Base-by-base conservation (phyloP, 2,797 vertebrate species). In the Thalassophryne amazonica region DNA sequence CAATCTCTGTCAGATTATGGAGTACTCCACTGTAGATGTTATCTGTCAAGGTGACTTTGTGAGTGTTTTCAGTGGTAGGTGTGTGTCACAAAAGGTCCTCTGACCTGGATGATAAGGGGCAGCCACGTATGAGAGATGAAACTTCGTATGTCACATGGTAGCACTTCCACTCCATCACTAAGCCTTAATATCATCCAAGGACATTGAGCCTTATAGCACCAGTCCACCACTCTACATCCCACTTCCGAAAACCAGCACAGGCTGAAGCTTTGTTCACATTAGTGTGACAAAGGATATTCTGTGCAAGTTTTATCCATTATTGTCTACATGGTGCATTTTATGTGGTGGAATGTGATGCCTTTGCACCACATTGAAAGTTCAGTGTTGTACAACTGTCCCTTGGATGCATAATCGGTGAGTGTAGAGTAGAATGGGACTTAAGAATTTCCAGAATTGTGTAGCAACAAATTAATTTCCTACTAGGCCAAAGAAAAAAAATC, bases 11-110 rank as follows among this genome's bases (percentile, higher is more conserved):
- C 8, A 39, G 53, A 49, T 22, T 41, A 29, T 13, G 12, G 4
- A 38, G 15, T 18, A 5, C 49, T 39, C 20, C 23, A 40, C 54
- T 63, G 69, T 49, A 57, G 66, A 55, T 60, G 54, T 53, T 53
- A 63, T 73, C 51, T 80, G 30, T 67, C 76, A 86, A 85, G 80
- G 83, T 84, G 83, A 86, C 83, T 80, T 76, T 75, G 73, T 59
- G 15, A 74, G 61, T 63, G 34, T 20, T 53, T 66, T 56, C 73
- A 12, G 38, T 31, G 53, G 53, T 60, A 47, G 55, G 67, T 58
- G 41, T 45, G 15, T 76, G 82, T 80, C 57, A 72, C 71, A 55
- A 52, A 72, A 67, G 69, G 81, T 86, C 74, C 43, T 67, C 41
- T 85, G 81, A 86, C 81, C 79, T 66, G 65, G 37, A 62, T 80